Percentiles rank a stretch among this genome's conserved stretches.
Conservation (phyloP, 2,797 vertebrate genomes). For the Streptopelia turtur region DNA sequence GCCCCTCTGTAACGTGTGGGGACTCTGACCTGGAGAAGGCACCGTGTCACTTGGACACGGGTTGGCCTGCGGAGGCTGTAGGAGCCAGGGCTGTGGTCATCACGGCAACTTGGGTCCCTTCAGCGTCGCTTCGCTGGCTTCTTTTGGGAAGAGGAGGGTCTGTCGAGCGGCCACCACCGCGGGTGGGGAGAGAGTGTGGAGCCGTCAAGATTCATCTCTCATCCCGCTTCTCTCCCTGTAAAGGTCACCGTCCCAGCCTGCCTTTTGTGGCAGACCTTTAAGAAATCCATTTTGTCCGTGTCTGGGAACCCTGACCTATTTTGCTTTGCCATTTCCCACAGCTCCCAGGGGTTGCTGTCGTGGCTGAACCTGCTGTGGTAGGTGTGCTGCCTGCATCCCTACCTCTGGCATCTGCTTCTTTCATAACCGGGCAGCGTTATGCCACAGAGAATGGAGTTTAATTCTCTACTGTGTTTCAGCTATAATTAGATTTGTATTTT, state of each 20-base stretch:
- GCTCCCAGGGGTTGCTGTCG: neutral
- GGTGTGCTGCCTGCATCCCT: neutral
- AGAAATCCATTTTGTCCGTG: constrained; percentile 39
- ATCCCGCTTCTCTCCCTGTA: neutral
- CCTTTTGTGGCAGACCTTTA: constrained; percentile 62
- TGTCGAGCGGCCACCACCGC: neutral
- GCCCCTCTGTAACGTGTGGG: accelerated
- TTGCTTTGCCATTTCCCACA: constrained; percentile 38
- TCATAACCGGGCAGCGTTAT: neutral
- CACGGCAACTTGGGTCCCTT: neutral
- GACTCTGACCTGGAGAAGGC: neutral
- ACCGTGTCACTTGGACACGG: neutral
- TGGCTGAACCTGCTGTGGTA: neutral
- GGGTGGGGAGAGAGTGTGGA: neutral
- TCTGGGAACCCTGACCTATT: constrained; percentile 57
- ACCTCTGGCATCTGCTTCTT: neutral
- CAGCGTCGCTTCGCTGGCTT: neutral
- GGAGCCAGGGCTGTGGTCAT: neutral
- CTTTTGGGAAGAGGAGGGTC: neutral
- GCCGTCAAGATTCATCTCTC: constrained; percentile 34
- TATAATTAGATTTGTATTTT: constrained; percentile 63
- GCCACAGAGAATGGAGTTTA: neutral
- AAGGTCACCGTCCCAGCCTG: constrained; percentile 70
- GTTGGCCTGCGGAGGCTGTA: neutral
- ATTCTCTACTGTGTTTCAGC: constrained; percentile 53